Percentiles rank a stretch among this genome's conserved stretches.
These are phyloP conservation scores for Platycheirus albimanus DNA, from an alignment of 2,888 invertebrate species.

Conservation along the genomic window DNA sequence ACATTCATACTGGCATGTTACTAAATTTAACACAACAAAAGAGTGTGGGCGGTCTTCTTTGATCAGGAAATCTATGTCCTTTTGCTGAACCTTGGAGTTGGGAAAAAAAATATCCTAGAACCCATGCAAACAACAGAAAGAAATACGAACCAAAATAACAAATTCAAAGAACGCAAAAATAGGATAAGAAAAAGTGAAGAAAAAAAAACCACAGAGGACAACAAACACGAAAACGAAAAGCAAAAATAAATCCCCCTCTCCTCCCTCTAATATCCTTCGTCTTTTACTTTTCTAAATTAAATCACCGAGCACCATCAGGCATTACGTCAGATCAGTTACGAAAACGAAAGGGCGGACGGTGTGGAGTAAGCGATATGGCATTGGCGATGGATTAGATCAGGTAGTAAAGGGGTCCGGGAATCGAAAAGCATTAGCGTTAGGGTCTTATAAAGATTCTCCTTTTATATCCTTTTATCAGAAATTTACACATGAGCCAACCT, in stretches of 20 bases:
- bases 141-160: constrained; percentile 10
- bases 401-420: not conserved
- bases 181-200: not conserved
- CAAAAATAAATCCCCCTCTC: no score
- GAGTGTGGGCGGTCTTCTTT: not conserved
- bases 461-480: constrained; percentile 1
- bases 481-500: not conserved
- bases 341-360: not conserved
- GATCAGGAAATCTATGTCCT: not conserved
- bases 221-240: constrained; percentile 36
- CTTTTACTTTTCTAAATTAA: constrained; percentile 30
- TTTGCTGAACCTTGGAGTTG: constrained; percentile 11
- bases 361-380: no score
- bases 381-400: not conserved
- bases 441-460: constrained; percentile 15
- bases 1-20: not conserved
- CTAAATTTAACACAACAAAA: not conserved
- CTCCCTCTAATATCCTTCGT: constrained; percentile 22
- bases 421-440: no score
- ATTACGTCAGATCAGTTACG: constrained; percentile 66
- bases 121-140: constrained; percentile 38
- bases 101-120: constrained; percentile 21
- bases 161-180: constrained; percentile 25
- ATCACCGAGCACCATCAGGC: constrained; percentile 45
- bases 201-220: constrained; percentile 29